Base-by-base conservation (phyloP, 2,113 vertebrate species). In the Emydura subglobosa region DNA sequence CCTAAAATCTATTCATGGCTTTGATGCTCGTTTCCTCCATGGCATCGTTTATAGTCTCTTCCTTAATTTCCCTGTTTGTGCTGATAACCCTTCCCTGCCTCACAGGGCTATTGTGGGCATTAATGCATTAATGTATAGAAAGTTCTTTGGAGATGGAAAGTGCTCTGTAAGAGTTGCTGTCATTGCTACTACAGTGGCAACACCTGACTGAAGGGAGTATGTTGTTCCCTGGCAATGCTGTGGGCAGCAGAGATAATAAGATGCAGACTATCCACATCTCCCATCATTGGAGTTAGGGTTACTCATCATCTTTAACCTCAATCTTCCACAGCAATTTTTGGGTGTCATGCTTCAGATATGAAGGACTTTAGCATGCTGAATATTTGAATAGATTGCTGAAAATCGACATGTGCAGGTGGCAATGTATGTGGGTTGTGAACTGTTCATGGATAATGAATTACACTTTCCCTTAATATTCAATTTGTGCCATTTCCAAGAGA, bases 401-500 rank as follows among this genome's bases (percentile, higher is more conserved):
- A 89, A 68, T 59, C 89, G 80, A 44, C 7, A 21, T 88, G 31
- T 86, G 85, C 91, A 78, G 80, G 53, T 93, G 49, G 42, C n/a
- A 61, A 49, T 65, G 49, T 42, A 61, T 95, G 95, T 91, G 53
- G 31, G 39, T 95, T 95, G 82, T 65, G 79, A 95, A 72, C 57
- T 74, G 65, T 80, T 83, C 80, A 76, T 79, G 81, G 79, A 57
- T 79, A 94, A 94, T 82, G 9, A 87, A 85, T 88, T 93, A 79
- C 34, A 9, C 34, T 87, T 97, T 88, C 47, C 51, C 80, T 92
- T 96, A 84, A 79, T 92, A 94, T 91, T 72, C 57, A 78, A n/a
- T 93, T 90, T 89, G 42, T 95, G 44, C 86, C 82, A 47, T 82
- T 86, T 79, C 3, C 19, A 51, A 80, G 57, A 42, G 25, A 6